A percentile compares a stretch with the other conserved stretches of the same genome.
These are phyloP conservation scores for Epizoanthus illoricatus DNA, from an alignment of 92 coral and sea anemone genomes.

Conservation along the genomic window DNA sequence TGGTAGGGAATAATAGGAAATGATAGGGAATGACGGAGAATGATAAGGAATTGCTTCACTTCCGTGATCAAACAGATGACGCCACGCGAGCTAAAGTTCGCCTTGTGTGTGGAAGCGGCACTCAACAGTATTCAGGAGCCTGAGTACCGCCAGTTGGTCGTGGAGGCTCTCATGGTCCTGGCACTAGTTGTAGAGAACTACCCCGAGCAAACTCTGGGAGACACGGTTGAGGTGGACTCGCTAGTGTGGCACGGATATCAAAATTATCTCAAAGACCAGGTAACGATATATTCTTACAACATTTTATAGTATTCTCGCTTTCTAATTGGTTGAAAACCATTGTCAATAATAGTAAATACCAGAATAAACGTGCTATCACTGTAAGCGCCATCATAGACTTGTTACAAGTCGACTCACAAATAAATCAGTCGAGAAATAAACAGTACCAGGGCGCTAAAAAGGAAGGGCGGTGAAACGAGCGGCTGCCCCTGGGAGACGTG, in stretches of 20 bases:
- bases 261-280: slow-evolving; percentile 85
- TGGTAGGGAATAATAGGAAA: no score
- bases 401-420: no score
- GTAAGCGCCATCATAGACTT: no score
- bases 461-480: no score
- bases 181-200: slow-evolving; percentile 87
- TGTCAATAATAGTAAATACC: no score
- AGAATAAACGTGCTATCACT: no score
- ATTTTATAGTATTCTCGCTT: no score
- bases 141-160: slow-evolving; percentile 93
- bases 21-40: background rate
- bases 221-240: slow-evolving; percentile 86
- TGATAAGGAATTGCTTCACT: background rate
- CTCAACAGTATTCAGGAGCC: slow-evolving; percentile 96
- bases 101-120: slow-evolving; percentile 91
- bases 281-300: background rate
- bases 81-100: slow-evolving; percentile 93
- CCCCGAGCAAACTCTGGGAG: slow-evolving; percentile 90
- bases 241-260: slow-evolving; percentile 82
- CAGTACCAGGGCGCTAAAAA: no score
- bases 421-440: no score
- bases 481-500: no score
- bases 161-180: slow-evolving; percentile 90
- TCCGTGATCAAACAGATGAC: slow-evolving; percentile 70
- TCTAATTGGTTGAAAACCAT: no score